Evolutionary conservation across 2,113 vertebrate genomes (phyloP).

Genomic region (Psilopogon haemacephalus): DNA sequence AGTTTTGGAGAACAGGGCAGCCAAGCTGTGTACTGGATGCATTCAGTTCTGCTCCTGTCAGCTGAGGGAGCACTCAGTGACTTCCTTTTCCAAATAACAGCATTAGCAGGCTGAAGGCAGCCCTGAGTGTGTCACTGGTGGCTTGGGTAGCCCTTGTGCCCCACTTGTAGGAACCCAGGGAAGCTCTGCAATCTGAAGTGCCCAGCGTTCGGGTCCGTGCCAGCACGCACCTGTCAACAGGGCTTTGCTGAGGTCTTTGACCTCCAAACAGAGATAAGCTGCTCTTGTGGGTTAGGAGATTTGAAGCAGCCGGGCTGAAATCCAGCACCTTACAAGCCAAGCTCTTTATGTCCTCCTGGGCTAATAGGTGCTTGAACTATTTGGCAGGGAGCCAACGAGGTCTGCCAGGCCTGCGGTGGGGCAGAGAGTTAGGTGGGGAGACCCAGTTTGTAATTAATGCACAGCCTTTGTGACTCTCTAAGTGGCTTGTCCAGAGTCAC

Average conservation of each 20-base stretch:
- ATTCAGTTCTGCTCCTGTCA: not conserved
- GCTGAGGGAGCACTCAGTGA: not conserved
- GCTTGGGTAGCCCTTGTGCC: not conserved
- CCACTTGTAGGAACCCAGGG: not conserved
- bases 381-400: conserved; percentile 49
- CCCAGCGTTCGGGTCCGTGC: not conserved
- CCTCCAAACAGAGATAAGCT: conserved; percentile 47
- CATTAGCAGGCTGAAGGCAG: not conserved
- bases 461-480: not conserved
- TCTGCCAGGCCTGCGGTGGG: not conserved
- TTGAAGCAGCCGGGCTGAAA: conserved; percentile 37
- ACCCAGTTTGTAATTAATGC: conserved; percentile 46
- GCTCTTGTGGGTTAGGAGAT: conserved; percentile 24
- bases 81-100: not conserved
- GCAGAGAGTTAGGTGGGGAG: not conserved
- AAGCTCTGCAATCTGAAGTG: not conserved
- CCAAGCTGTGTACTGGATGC: not conserved
- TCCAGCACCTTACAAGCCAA: conserved; percentile 27
- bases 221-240: not conserved
- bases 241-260: conserved; percentile 37
- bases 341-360: conserved; percentile 55
- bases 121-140: fast-evolving
- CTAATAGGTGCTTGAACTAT: conserved; percentile 70
- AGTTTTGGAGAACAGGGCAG: not conserved
- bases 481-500: not conserved